Conservation (phyloP, 2,888 invertebrate genomes). For the Slavum lentiscoides region DNA sequence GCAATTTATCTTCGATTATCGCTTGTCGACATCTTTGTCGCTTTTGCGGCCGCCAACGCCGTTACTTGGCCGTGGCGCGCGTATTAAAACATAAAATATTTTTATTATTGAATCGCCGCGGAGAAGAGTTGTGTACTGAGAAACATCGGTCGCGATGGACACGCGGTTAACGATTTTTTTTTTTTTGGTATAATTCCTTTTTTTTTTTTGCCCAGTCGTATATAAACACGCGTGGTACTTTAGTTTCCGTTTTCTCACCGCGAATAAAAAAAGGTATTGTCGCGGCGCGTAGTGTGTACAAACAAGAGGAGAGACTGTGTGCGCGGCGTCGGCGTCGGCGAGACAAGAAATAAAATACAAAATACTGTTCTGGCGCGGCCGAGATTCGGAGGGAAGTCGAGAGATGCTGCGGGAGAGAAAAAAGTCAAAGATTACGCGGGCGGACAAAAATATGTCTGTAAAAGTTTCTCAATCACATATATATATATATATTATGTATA, state of each 20-base stretch:
- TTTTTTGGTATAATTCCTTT: background rate
- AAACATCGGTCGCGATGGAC: background rate
- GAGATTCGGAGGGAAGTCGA: conserved; percentile 28
- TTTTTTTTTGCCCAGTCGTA: background rate
- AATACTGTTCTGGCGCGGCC: conserved; percentile 19
- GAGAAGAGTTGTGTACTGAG: background rate
- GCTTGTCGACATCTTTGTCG: conserved; percentile 30
- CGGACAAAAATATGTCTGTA: conserved; percentile 37
- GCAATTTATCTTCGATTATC: conserved; percentile 50
- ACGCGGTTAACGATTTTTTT: background rate
- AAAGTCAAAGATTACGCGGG: conserved; percentile 47
- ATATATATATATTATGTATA: background rate
- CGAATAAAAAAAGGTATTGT: background rate
- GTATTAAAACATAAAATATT: conserved; percentile 11
- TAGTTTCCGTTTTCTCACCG: background rate
- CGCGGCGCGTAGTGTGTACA: background rate
- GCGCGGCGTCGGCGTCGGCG: no score
- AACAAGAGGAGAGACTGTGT: conserved; percentile 38
- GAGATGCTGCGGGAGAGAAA: conserved; percentile 21
- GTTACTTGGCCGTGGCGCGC: conserved; percentile 1
- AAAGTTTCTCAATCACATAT: conserved; percentile 38
- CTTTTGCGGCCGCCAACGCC: conserved; percentile 1
- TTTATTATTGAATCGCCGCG: conserved; percentile 9
- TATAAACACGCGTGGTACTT: conserved; percentile 7
- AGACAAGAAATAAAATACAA: conserved; percentile 25